Conservation (phyloP, 1,140 invertebrate genomes). For the Paralvinella palmiformis region DNA sequence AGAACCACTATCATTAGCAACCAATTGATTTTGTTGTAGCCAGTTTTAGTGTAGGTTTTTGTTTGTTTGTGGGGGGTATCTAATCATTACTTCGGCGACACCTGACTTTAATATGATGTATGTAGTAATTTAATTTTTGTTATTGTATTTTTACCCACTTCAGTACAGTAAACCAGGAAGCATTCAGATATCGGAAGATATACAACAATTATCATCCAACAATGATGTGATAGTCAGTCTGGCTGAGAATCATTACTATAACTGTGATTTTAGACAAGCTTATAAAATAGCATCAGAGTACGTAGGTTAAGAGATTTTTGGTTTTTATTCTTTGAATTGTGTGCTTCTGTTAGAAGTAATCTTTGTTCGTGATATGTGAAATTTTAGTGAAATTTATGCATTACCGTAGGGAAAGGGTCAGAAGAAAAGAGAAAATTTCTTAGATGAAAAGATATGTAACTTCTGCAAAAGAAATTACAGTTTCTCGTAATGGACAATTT, state of each 20-base stretch:
- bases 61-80: too few species aligned
- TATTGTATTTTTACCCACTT: constrained; percentile 9
- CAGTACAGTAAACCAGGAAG: constrained; percentile 46
- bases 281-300: constrained; percentile 67
- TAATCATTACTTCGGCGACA: too few species aligned
- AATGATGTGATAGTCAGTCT: constrained; percentile 69
- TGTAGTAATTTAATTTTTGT: neutral
- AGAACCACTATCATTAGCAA: too few species aligned
- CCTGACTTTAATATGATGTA: too few species aligned
- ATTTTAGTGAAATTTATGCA: neutral
- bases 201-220: constrained; percentile 58
- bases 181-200: constrained; percentile 30
- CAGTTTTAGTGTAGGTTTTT: neutral
- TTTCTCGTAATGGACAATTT: too few species aligned
- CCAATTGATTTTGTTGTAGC: too few species aligned
- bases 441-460: neutral
- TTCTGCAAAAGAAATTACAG: neutral
- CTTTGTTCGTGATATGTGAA: neutral
- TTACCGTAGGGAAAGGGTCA: neutral
- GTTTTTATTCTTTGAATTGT: too few species aligned
- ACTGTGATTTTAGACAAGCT: constrained; percentile 76
- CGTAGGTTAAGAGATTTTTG: too few species aligned
- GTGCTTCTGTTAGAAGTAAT: neutral
- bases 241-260: constrained; percentile 78
- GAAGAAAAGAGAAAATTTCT: neutral